These are phyloP conservation scores for Omphaloscelis lunosa DNA, from an alignment of 2,888 invertebrate species.

Conservation along the genomic window DNA sequence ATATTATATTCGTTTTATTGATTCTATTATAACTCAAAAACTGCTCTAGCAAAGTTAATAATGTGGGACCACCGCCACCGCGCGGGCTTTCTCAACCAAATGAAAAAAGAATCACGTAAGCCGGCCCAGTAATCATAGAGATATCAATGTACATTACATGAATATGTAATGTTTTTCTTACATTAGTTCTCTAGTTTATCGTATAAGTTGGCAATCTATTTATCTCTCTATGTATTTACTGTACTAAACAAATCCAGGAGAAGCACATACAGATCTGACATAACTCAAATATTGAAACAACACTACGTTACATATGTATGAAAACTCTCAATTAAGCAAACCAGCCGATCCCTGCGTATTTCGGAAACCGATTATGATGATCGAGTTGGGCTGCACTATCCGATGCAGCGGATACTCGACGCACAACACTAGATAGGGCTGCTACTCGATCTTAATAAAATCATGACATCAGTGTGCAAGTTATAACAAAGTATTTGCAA, in stretches of 20 bases:
- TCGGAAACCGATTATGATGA: slow-evolving; percentile 49
- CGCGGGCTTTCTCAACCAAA: not conserved
- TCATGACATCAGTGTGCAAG: slow-evolving; percentile 23
- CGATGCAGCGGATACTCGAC: slow-evolving; percentile 35
- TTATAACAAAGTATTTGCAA: slow-evolving; percentile 40
- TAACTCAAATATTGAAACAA: slow-evolving; percentile 12
- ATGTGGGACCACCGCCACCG: not conserved
- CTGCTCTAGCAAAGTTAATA: not conserved
- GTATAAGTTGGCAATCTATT: not conserved
- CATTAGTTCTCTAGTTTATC: not conserved
- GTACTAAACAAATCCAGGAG: not conserved
- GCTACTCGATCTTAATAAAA: slow-evolving; percentile 14
- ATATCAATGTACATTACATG: no score
- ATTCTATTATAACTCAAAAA: no score
- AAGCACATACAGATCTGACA: slow-evolving; percentile 1
- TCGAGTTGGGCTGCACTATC: slow-evolving; percentile 36
- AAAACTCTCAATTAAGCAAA: slow-evolving; percentile 17
- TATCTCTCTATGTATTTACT: not conserved
- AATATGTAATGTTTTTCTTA: not conserved
- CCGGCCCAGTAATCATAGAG: not conserved
- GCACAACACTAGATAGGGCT: slow-evolving; percentile 54
- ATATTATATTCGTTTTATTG: no score
- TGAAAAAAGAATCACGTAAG: not conserved
- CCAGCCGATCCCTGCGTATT: slow-evolving; percentile 32
- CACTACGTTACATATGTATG: slow-evolving; percentile 11